A percentile compares a stretch with the other conserved stretches of the same genome.
Conservation (phyloP, 2,113 vertebrate species). For the Acrocephalus arundinaceus region DNA sequence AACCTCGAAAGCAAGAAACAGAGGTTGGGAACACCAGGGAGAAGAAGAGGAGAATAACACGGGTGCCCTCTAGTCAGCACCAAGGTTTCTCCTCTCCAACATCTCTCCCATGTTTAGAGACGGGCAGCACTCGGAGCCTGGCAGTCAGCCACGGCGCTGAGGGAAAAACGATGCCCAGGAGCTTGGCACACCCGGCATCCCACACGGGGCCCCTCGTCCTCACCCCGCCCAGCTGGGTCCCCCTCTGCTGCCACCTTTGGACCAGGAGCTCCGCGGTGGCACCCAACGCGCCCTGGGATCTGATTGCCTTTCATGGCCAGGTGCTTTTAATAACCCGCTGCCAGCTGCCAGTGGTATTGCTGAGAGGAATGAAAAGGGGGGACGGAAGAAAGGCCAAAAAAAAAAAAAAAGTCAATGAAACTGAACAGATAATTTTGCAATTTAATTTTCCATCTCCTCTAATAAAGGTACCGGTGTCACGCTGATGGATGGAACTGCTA, state of each 20-base stretch:
- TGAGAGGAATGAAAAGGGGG: slow-evolving; percentile 13
- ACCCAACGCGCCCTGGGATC: neutral
- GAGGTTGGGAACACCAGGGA: neutral
- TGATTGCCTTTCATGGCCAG: slow-evolving; percentile 59
- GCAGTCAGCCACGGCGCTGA: accelerated
- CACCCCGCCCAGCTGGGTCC: neutral
- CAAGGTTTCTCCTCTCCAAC: neutral
- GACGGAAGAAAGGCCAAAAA: neutral
- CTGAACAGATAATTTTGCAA: slow-evolving; percentile 70
- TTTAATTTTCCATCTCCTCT: slow-evolving; percentile 67
- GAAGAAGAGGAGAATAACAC: neutral
- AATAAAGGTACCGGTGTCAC: slow-evolving; percentile 79
- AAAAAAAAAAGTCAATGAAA: slow-evolving; percentile 18
- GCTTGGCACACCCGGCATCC: neutral
- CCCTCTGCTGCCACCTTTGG: neutral
- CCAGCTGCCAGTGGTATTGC: neutral
- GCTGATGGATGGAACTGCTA: slow-evolving; percentile 79
- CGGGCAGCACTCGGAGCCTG: neutral
- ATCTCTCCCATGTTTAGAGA: neutral
- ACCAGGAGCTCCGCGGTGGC: neutral
- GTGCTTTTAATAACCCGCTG: slow-evolving; percentile 19
- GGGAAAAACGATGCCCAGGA: neutral
- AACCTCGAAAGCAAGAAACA: neutral
- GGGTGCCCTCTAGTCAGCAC: neutral
- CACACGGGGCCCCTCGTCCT: accelerated